These are phyloP conservation scores for Lineus longissimus DNA, from an alignment of 1,140 invertebrate genomes.

Conservation along the genomic window DNA sequence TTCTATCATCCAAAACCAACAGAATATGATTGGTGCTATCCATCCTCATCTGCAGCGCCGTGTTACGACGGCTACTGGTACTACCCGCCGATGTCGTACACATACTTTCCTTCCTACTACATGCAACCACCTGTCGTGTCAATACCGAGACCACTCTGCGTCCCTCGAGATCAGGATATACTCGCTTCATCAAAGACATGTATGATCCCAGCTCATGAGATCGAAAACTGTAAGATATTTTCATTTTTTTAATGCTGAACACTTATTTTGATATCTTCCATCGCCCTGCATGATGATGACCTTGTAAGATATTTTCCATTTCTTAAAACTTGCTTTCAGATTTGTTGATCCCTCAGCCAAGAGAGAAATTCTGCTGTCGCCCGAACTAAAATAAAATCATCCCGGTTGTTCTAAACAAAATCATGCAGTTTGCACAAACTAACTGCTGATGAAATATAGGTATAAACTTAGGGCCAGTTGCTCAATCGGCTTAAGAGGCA, in stretches of 20 bases:
- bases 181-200: constrained; percentile 32
- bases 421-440: too few relatives aligned
- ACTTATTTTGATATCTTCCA: too few relatives aligned
- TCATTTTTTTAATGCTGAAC: not conserved
- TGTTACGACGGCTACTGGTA: constrained; percentile 8
- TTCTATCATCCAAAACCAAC: constrained; percentile 39
- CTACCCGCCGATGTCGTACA: constrained; percentile 3
- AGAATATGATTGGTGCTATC: constrained; percentile 11
- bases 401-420: too few relatives aligned
- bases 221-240: constrained; percentile 49
- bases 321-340: not conserved
- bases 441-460: too few relatives aligned
- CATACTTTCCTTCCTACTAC: not conserved
- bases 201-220: constrained; percentile 42
- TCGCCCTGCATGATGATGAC: too few relatives aligned
- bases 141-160: constrained; percentile 23
- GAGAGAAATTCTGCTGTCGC: too few relatives aligned
- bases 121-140: constrained; percentile 15
- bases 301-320: constrained; percentile 5
- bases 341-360: too few relatives aligned
- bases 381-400: too few relatives aligned
- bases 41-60: not conserved
- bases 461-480: too few relatives aligned
- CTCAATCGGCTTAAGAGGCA: too few relatives aligned
- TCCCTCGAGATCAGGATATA: constrained; percentile 21